Percentiles rank a stretch among this genome's conserved stretches.
phyloP scores from a whole-genome alignment of 2,113 vertebrate genomes.

The Formicarius rufipectus region DNA sequence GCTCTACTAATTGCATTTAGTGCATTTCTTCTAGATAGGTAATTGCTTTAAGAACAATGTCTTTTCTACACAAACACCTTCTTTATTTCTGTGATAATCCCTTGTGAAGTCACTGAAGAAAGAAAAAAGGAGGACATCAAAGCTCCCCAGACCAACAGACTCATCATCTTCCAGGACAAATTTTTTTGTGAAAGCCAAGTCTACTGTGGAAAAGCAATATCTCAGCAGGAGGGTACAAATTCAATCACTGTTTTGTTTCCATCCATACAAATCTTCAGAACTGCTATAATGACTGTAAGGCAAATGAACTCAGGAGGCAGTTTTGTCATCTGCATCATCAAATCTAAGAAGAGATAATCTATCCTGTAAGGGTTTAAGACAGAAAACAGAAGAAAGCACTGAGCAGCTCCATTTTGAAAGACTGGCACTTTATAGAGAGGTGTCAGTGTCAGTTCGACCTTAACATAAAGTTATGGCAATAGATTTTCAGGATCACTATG shows the following conservation, averaged over 20 bases:
- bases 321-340: neutral
- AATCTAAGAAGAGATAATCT: neutral
- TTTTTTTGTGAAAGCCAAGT: neutral
- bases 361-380: neutral
- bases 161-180: neutral
- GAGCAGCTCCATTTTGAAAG: neutral
- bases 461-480: neutral
- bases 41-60: neutral
- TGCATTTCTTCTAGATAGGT: neutral
- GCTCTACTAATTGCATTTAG: neutral
- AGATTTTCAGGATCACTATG: neutral
- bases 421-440: neutral
- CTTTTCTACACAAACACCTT: neutral
- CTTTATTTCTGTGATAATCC: neutral
- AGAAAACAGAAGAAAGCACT: neutral
- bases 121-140: neutral
- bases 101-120: neutral
- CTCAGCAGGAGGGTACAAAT: conserved; percentile 5
- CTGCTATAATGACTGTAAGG: neutral
- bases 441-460: neutral
- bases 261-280: neutral
- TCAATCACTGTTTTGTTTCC: neutral
- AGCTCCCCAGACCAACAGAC: neutral
- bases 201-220: neutral
- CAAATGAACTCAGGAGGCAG: neutral